Base-by-base conservation (phyloP, 2,797 vertebrate species). In the Muscicapa striata region DNA sequence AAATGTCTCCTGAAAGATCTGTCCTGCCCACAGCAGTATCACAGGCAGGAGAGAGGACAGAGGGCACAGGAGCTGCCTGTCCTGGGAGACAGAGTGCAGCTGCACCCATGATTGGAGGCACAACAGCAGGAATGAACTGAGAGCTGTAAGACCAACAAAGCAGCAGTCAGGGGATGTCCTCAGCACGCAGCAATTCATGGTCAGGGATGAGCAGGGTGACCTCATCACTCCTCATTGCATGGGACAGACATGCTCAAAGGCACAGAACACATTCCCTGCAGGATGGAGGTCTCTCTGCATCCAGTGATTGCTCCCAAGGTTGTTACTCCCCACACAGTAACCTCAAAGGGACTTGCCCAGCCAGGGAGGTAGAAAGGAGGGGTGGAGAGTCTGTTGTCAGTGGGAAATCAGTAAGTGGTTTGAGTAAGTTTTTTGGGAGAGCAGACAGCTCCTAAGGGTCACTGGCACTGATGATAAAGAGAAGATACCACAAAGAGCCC, bases 201-300 rank as follows among this genome's bases (percentile, higher is more conserved):
- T 29, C 27, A 41, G 57, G 8, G 55, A n/a, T 0, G 0, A 64
- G 29, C 0, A 2, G 41, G 34, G 34, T 27, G 41, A 52, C 22
- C 26, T 26, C 48, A 69, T 30, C 11, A 14, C 7, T 69, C 43
- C 27, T 76, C 7, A 16, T 21, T 24, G 41, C 34, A 38, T 7
- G 49, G 36, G 15, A 20, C 23, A 70, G 45, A 74, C 0, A 2
- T 38, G 40, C 51, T 78, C 1, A 8, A 75, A 64, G 54, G 49
- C 49, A 61, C 14, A 72, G 81, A 62, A 57, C 26, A 69, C 38
- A 58, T 27, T 8, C 27, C 76, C 22, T 32, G 13, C 22, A 27
- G 54, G 11, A 26, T 11, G 20, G 49, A 58, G n/a, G 32, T 83
- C 32, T 38, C 45, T 77, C 76, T 85, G 26, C 40, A 63, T 16